Conservation (phyloP, 2,113 vertebrate species). For the Cephalophus harveyi region DNA sequence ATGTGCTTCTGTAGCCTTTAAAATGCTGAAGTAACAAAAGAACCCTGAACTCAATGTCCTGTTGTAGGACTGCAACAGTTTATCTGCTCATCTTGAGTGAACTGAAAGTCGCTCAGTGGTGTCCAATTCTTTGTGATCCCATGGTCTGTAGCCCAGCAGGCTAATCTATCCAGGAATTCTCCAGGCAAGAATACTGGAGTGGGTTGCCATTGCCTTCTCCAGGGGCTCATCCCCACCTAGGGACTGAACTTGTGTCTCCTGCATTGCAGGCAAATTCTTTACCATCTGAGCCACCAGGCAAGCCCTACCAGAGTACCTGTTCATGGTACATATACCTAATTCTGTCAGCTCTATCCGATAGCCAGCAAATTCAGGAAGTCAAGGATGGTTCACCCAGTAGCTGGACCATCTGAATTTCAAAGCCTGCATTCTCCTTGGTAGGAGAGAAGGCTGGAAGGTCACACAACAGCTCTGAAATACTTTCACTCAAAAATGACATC, state of each 20-base stretch:
- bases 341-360: not conserved
- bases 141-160: not conserved
- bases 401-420: not conserved
- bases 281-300: not conserved
- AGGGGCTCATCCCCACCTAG: not conserved
- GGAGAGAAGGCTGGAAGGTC: not conserved
- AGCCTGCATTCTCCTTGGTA: not conserved
- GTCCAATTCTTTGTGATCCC: not conserved
- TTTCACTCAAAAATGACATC: not conserved
- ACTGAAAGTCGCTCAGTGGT: fast-evolving
- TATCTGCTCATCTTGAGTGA: not conserved
- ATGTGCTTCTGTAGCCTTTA: not conserved
- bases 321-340: not conserved
- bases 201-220: not conserved
- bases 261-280: not conserved
- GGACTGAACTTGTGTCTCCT: not conserved
- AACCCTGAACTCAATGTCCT: not conserved
- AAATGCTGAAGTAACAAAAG: not conserved
- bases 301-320: not conserved
- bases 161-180: not conserved
- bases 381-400: not conserved
- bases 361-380: not conserved
- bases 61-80: not conserved
- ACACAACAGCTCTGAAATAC: not conserved
- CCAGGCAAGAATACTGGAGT: not conserved